Evolutionary conservation across 2,888 invertebrate genomes (phyloP), one percentile per base, ranked within the genome.

Genomic region (Sisyra nigra): DNA sequence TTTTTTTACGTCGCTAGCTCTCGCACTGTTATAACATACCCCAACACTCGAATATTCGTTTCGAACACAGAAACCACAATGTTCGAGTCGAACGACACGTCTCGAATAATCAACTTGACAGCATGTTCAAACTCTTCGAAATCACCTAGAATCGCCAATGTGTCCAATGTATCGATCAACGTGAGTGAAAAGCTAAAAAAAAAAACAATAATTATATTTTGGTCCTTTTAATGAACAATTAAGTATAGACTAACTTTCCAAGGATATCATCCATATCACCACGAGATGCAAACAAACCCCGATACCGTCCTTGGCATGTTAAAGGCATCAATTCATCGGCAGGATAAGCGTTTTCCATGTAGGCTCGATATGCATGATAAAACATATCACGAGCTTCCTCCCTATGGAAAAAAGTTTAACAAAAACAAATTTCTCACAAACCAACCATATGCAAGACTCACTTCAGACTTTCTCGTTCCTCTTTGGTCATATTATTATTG

Each of bases 251-350:
- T 76, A 69, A 94, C 93, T 98, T 97, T 68, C 97, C 97, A 49
- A 97, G 71, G 31, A 84, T 79, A 61, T 96, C 96, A 63, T 97
- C 97, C 64, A 97, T 86, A 58, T 97, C 96, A 3, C 97, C 97
- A 40, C 97, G 71, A 50, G 84, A 83, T 3, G 89, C 84, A 41
- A 92, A 88, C 5, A 87, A 72, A 4, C 92, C 94, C 53, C 92
- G 71, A 63, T 81, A 91, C 42, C 97, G 69, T 19, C 96, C 97
- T 56, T 82, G 80, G 62, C 97, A 97, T 55, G 86, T 88, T 31
- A 97, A 68, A 1, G 97, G 97, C 96, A 96, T 94, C 50, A 97
- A 66, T 65, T 98, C 97, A 68, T 97, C 97, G 13, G 96, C 96
- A 42, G 97, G 97, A 66, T 88, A 98, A 10, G 97, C 97, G 69